Evolutionary conservation across 1,140 invertebrate species (phyloP), one percentile per base, ranked within the genome.

Genomic region (Tenebrio molitor): DNA sequence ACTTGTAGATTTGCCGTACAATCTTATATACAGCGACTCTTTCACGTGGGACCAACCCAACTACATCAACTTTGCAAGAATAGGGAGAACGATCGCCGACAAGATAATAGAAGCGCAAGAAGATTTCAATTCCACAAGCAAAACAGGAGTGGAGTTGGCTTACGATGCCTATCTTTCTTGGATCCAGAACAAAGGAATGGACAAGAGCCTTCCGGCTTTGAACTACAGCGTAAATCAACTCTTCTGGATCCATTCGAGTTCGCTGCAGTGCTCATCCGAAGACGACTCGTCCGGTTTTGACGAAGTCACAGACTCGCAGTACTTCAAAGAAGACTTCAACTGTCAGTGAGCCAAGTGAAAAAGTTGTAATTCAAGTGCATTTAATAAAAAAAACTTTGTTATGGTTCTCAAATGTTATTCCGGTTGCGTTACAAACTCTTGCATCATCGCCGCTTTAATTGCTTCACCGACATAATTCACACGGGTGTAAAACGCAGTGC

Each of bases 251-350:
- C 17, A 46, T 44, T 44, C 36, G 2, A 50, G 41, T 33, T 8
- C 36, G 2, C 14, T 17, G 0, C 33, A 46, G 29, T 68, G 65
- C n/a, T 46, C 50, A 12, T 2, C 8, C 2, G n/a, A 23, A 14
- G 23, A 58, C 16, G 23, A 58, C 2, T n/a, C 10, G 0, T n/a
- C 4, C 4, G 29, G 29, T 15, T 25, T 58, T 4, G 23, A 58
- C n/a, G 50, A 58, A 58, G 50, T 34, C 12, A 25, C 23, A 0
- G 4, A 58, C 19, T 58, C 50, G 0, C 2, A 33, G 14, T 46
- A 68, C 41, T 68, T 68, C 10, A 50, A 29, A 15, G 33, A 29
- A 68, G 65, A 68, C 23, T 68, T 68, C 25, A 12, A 68, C 29
- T 68, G 65, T 62, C 8, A 15, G 7, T 12, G 16, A 44, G n/a